These are phyloP conservation scores for Drosophila funebris DNA, from an alignment of 1,140 invertebrate species.

Conservation along the genomic window DNA sequence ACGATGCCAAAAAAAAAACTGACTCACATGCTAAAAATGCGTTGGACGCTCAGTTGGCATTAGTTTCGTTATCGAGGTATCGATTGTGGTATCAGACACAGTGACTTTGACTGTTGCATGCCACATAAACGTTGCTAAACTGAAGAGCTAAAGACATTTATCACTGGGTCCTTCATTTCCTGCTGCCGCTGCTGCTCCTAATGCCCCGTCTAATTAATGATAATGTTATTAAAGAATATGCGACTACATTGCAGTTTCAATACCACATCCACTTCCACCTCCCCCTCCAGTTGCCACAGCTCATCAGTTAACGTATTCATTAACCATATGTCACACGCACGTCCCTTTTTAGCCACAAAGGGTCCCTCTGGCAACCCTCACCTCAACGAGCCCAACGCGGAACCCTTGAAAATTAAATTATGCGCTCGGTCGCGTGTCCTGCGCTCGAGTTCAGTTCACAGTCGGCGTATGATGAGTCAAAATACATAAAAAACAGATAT, in stretches of 20 bases:
- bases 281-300: constrained; percentile 28
- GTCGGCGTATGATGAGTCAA: constrained; percentile 67
- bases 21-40: constrained; percentile 68
- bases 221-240: constrained; percentile 63
- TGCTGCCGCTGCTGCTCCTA: constrained; percentile 8
- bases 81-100: constrained; percentile 14
- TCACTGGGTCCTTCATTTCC: constrained; percentile 44
- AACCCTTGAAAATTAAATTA: constrained; percentile 77
- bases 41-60: constrained; percentile 51
- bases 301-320: constrained; percentile 81
- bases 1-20: constrained; percentile 35
- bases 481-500: constrained; percentile 65
- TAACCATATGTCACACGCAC: constrained; percentile 80
- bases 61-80: constrained; percentile 3
- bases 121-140: constrained; percentile 63
- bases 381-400: neutral
- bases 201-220: constrained; percentile 70
- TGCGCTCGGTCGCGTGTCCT: constrained; percentile 73
- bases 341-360: constrained; percentile 23
- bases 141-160: constrained; percentile 59
- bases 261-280: neutral
- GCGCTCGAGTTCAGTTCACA: constrained; percentile 42
- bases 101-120: constrained; percentile 63
- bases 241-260: constrained; percentile 7
- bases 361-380: constrained; percentile 16